These are phyloP conservation scores for Heteromormyrus szaboi DNA, from an alignment of 2,797 vertebrate species.

Conservation along the genomic window DNA sequence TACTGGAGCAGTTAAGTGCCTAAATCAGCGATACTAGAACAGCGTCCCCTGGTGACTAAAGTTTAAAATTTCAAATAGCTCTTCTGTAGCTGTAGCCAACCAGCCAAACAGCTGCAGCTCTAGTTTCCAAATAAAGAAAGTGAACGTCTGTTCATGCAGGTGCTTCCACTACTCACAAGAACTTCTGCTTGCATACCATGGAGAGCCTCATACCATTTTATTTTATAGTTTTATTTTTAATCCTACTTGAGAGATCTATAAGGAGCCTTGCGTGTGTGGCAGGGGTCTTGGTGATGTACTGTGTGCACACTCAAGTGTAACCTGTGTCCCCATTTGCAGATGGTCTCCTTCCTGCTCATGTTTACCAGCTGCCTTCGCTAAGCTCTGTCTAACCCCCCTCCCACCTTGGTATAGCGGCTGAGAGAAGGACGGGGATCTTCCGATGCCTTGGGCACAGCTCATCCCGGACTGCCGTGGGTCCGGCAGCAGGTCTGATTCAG, in stretches of 20 bases:
- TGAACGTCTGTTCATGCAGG: not conserved
- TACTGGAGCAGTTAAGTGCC: not conserved
- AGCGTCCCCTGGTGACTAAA: not conserved
- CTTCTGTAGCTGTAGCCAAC: not conserved
- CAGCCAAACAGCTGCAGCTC: not conserved
- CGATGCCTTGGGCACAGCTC: not conserved
- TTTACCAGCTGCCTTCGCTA: not conserved
- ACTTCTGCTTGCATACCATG: not conserved
- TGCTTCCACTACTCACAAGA: not conserved
- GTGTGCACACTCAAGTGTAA: not conserved
- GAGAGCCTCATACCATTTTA: not conserved
- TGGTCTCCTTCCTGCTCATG: not conserved
- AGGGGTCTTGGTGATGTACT: not conserved
- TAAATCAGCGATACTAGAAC: not conserved
- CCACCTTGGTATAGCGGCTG: not conserved
- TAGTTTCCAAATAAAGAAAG: not conserved
- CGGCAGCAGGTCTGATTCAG: not conserved
- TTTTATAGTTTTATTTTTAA: not conserved
- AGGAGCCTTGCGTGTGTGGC: not conserved
- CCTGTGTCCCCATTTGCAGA: not conserved
- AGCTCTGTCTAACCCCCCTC: not conserved
- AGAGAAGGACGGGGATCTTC: not conserved
- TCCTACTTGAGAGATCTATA: not conserved
- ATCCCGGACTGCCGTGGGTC: not conserved
- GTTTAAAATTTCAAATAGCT: not conserved